Evolutionary conservation across 1,140 invertebrate genomes (phyloP).

Genomic region (Limonius californicus): DNA sequence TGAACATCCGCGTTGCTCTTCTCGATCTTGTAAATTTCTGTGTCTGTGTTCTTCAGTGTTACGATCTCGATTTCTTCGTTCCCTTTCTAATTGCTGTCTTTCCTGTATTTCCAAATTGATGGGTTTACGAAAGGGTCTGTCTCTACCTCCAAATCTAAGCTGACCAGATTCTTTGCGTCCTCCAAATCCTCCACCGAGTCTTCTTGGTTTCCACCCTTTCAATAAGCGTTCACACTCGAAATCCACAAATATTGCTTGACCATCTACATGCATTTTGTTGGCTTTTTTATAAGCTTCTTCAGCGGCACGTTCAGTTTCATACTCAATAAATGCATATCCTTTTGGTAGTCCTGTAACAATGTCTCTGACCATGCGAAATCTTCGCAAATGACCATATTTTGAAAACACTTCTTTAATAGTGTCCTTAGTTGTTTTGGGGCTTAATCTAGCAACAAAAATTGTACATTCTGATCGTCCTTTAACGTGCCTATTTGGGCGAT

Average conservation of each 20-base stretch:
- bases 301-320: slow-evolving; percentile 58
- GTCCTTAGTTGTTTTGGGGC: slow-evolving; percentile 63
- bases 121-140: slow-evolving; percentile 69
- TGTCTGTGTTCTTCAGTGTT: neutral
- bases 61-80: neutral
- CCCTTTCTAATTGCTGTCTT: slow-evolving; percentile 18
- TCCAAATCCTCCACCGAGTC: slow-evolving; percentile 83
- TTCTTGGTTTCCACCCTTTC: slow-evolving; percentile 77
- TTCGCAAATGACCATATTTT: slow-evolving; percentile 63
- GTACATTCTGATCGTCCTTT: slow-evolving; percentile 69
- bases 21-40: neutral
- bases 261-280: slow-evolving; percentile 55
- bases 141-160: slow-evolving; percentile 77
- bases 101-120: slow-evolving; percentile 46
- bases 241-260: slow-evolving; percentile 67
- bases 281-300: slow-evolving; percentile 58
- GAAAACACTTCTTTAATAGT: slow-evolving; percentile 60
- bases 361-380: slow-evolving; percentile 69
- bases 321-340: slow-evolving; percentile 85
- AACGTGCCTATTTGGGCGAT: slow-evolving; percentile 62
- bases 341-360: slow-evolving; percentile 78
- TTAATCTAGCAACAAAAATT: slow-evolving; percentile 75
- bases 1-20: neutral
- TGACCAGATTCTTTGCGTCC: slow-evolving; percentile 86
- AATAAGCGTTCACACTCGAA: slow-evolving; percentile 59